Evolutionary conservation across 1,140 invertebrate genomes (phyloP).

Genomic region (Aphis craccivora): DNA sequence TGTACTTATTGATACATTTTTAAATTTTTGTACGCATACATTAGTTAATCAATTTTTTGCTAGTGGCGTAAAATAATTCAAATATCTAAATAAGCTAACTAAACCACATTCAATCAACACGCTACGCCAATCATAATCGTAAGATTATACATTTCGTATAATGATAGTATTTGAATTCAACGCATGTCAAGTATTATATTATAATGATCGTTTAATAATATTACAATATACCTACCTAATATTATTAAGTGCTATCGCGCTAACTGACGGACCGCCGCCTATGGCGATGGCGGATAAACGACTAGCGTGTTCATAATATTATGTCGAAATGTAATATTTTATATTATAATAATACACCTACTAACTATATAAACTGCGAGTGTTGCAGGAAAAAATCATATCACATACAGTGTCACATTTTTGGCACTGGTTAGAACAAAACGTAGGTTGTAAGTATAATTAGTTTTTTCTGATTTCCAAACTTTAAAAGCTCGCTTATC

Average conservation of each 20-base stretch:
- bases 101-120: background rate
- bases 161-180: background rate
- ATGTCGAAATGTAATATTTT: too few relatives aligned
- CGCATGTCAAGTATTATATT: background rate
- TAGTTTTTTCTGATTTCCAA: background rate
- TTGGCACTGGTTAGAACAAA: background rate
- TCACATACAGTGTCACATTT: background rate
- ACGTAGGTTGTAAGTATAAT: background rate
- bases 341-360: background rate
- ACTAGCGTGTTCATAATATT: background rate
- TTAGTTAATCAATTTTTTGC: background rate
- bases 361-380: background rate
- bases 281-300: background rate
- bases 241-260: background rate
- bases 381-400: background rate
- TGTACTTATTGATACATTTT: background rate
- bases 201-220: background rate
- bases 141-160: background rate
- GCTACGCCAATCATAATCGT: background rate
- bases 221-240: background rate
- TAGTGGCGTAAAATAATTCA: background rate
- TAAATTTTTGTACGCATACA: background rate
- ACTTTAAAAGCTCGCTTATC: background rate
- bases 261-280: background rate
- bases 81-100: background rate